Conservation (phyloP, 2,888 invertebrate species). For the Drosophila anceps region DNA sequence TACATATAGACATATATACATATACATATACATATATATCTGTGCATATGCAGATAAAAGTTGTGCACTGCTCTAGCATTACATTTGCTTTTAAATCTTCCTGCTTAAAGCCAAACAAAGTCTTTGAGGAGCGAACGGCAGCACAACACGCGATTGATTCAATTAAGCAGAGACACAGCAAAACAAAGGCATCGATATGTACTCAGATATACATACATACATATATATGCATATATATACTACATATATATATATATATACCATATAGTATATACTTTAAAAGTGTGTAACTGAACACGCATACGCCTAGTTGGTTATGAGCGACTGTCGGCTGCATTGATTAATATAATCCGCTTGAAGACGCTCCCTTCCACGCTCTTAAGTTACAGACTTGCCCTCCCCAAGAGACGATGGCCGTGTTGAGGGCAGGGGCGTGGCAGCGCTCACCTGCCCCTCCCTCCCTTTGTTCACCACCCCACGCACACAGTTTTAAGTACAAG, state of each 20-base stretch:
- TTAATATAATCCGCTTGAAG: constrained; percentile 84
- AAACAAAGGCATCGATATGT: constrained; percentile 9
- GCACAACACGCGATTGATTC: constrained; percentile 70
- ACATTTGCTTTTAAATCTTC: constrained; percentile 78
- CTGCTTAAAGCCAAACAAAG: constrained; percentile 82
- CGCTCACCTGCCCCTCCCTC: constrained; percentile 1
- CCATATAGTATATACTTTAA: constrained; percentile 6
- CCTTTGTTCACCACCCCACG: too few relatives aligned
- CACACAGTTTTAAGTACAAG: constrained; percentile 79
- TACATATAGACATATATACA: constrained; percentile 22
- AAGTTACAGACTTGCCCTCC: constrained; percentile 56
- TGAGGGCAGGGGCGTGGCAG: background rate
- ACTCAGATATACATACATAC: background rate
- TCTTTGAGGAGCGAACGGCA: constrained; percentile 39
- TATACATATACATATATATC: constrained; percentile 11
- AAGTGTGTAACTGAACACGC: constrained; percentile 55
- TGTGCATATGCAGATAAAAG: constrained; percentile 36
- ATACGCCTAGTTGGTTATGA: constrained; percentile 72
- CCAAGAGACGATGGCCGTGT: constrained; percentile 17
- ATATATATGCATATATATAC: constrained; percentile 1
- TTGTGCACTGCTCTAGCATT: constrained; percentile 70
- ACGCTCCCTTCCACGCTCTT: constrained; percentile 59
- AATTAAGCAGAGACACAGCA: constrained; percentile 59
- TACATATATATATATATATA: constrained; percentile 10
- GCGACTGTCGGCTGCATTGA: constrained; percentile 69